Base-by-base conservation (phyloP, 2,113 vertebrate species). In the Alexandromys fortis region DNA sequence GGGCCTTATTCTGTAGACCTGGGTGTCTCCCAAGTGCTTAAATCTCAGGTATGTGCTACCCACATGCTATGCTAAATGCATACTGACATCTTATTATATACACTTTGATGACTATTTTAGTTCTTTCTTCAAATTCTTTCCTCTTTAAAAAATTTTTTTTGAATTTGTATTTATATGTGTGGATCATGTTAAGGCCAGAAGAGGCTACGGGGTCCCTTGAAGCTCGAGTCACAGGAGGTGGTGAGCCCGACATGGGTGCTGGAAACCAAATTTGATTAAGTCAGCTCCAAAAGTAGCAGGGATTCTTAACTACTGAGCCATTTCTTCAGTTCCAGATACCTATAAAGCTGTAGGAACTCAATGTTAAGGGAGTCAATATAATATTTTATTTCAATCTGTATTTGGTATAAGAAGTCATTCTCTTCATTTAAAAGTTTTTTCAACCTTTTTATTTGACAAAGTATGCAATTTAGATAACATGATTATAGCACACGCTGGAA, bases 381-480 rank as follows among this genome's bases (percentile, higher is more conserved):
- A 79, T 89, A 11, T 85, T 91, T 86, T 52, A 67, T 58, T 86
- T 83, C 92, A 76, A 73, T 87, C 81, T 78, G 67, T 45, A 81
- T 49, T 12, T 78, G 90, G 22, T 47, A 94, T 78, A 1, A 88
- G 61, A 95, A 92, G 45, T 38, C 67, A 87, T 22, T 87, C 38
- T 91, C 38, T 91, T 95, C 67, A 91, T 95, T 93, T 87, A 73
- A 92, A 90, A 95, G 11, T 21, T 96, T 96, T 70, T 61, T 81
- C 26, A 95, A 49, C 9, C 2, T 24, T 89, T 92, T 38, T 42
- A 38, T 92, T 28, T 82, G 35, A 77, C 14, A 81, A 1, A 61
- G 61, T n/a, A 91, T 47, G 45, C 3, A 95, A 86, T 49, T 87
- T 82, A 87, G 82, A 89, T 1, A 94, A 63, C 13, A 86, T 82